phyloP scores from a whole-genome alignment of 2,113 vertebrate genomes.

The Thamnophis sirtalis region DNA sequence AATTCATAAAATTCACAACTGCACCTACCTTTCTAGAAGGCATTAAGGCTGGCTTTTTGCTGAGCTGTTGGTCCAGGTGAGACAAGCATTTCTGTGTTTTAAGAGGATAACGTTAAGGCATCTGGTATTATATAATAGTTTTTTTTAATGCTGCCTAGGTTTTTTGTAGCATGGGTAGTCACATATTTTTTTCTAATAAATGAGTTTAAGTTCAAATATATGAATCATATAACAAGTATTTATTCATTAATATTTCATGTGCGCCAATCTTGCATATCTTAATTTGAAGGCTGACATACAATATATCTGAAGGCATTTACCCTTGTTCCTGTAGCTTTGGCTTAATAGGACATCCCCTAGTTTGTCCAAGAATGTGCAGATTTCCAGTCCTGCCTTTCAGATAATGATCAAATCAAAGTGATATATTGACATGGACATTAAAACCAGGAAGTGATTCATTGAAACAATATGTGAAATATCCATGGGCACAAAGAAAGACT shows the following conservation, averaged over 20 bases:
- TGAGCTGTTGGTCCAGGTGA: background rate
- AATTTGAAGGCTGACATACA: background rate
- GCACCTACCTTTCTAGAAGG: background rate
- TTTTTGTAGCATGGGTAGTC: background rate
- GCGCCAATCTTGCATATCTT: background rate
- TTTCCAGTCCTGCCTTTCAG: background rate
- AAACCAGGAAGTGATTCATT: background rate
- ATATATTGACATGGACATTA: background rate
- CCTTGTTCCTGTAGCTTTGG: background rate
- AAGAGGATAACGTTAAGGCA: background rate
- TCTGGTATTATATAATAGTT: background rate
- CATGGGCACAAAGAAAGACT: background rate
- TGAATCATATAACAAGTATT: background rate
- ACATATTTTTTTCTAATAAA: background rate
- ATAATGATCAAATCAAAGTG: background rate
- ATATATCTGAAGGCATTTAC: background rate
- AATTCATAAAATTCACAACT: background rate
- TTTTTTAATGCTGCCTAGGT: background rate
- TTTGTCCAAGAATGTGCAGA: background rate
- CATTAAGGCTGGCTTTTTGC: background rate
- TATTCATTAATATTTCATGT: background rate
- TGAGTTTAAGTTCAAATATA: background rate
- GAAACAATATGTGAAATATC: background rate
- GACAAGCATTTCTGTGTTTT: background rate
- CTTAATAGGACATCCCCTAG: background rate